phyloP scores from a whole-genome alignment of 2,797 vertebrate species.

The Zenarchopterus dispar region DNA sequence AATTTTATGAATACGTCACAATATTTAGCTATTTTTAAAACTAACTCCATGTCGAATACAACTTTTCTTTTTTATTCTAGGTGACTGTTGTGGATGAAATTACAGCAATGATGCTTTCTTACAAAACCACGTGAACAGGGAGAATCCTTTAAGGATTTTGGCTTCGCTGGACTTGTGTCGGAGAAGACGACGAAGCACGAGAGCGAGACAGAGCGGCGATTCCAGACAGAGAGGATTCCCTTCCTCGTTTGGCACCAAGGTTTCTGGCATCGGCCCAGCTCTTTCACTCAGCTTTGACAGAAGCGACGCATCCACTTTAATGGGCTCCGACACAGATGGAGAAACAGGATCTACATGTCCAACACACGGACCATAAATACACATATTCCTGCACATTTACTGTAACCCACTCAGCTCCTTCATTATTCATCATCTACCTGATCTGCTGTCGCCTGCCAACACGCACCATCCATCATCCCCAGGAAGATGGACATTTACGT shows the following conservation, averaged over 20 bases:
- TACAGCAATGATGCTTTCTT: too few relatives aligned
- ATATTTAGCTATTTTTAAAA: too few relatives aligned
- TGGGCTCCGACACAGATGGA: conserved; percentile 9
- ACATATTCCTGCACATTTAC: conserved; percentile 17
- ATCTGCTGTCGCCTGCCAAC: not conserved
- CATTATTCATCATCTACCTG: not conserved
- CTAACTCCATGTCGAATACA: too few relatives aligned
- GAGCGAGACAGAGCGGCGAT: conserved; percentile 25
- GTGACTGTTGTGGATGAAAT: too few relatives aligned
- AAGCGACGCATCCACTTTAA: conserved; percentile 41
- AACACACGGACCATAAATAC: conserved; percentile 12
- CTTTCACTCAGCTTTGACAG: conserved; percentile 51
- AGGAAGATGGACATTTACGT: conserved; percentile 1
- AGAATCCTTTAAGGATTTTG: too few relatives aligned
- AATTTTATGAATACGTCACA: too few relatives aligned
- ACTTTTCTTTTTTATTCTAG: too few relatives aligned
- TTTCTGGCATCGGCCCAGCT: conserved; percentile 48
- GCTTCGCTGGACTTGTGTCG: not conserved
- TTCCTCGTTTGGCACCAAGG: conserved; percentile 51
- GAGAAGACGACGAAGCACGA: conserved; percentile 9
- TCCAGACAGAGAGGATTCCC: conserved; percentile 59
- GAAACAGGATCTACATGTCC: conserved; percentile 8
- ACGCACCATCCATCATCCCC: conserved; percentile 5
- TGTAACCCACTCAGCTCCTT: conserved; percentile 1
- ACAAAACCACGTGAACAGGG: too few relatives aligned